Conservation (phyloP, 2,888 invertebrate genomes). For the Lithophane ornitopus region DNA sequence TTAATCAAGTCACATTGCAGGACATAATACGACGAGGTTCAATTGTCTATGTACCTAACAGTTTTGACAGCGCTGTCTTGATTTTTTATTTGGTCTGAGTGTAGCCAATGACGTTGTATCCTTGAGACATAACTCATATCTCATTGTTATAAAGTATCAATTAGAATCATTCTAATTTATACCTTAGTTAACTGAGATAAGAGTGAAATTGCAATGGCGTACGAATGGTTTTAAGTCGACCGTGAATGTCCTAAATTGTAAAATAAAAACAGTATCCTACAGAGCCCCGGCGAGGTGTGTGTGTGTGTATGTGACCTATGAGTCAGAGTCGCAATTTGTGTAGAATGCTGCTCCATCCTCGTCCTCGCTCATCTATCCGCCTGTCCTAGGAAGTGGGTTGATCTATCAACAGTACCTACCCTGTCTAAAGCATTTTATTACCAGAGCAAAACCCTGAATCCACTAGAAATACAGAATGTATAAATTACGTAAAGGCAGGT, state of each 20-base stretch:
- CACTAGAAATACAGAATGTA: neutral
- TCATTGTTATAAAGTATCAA: neutral
- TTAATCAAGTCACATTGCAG: neutral
- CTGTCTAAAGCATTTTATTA: neutral
- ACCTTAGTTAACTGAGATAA: neutral
- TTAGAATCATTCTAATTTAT: neutral
- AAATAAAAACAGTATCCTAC: neutral
- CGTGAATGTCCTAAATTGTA: neutral
- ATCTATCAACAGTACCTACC: neutral
- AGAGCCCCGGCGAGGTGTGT: too few relatives aligned
- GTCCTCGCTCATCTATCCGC: neutral
- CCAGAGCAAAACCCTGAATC: neutral
- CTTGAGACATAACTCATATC: neutral
- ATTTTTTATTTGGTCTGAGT: too few relatives aligned
- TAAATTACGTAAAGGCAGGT: too few relatives aligned
- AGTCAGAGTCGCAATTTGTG: neutral
- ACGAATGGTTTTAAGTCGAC: neutral
- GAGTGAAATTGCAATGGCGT: neutral
- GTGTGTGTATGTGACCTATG: too few relatives aligned
- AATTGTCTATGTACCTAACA: neutral
- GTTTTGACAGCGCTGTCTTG: too few relatives aligned
- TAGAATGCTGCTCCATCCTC: too few relatives aligned
- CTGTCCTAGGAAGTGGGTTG: neutral
- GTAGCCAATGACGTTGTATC: neutral
- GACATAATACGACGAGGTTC: neutral